A percentile compares a stretch with the other conserved stretches of the same genome.
Conservation (phyloP, 1,140 invertebrate genomes). For the Ephestia elutella region DNA sequence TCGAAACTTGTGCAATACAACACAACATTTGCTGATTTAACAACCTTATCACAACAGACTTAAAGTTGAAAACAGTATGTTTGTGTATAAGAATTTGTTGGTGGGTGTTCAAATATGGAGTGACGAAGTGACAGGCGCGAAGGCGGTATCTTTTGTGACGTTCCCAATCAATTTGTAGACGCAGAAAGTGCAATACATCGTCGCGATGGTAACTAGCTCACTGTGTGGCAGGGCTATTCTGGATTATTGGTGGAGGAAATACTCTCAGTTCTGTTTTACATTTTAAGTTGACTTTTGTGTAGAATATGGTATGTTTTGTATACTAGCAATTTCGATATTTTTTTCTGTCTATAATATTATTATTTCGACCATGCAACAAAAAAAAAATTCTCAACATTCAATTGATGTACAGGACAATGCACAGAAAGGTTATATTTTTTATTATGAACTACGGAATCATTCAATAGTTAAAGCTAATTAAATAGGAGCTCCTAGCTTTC, state of each 20-base stretch:
- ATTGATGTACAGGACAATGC: too few species aligned
- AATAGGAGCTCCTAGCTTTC: too few species aligned
- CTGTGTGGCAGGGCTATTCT: conserved; percentile 32
- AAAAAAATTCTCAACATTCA: too few species aligned
- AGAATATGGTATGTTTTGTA: too few species aligned
- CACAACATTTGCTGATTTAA: background rate
- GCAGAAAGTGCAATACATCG: conserved; percentile 50
- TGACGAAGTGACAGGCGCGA: conserved; percentile 50
- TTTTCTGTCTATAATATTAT: too few species aligned
- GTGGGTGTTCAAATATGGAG: conserved; percentile 29
- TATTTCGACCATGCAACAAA: too few species aligned
- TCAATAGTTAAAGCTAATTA: too few species aligned
- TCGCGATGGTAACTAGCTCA: conserved; percentile 36
- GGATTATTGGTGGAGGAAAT: background rate
- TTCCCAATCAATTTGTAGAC: conserved; percentile 58
- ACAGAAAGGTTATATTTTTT: too few species aligned
- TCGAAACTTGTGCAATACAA: background rate
- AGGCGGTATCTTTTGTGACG: conserved; percentile 38
- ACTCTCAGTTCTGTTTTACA: too few species aligned
- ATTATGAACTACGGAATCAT: too few species aligned
- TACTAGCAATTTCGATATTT: too few species aligned
- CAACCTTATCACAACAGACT: background rate
- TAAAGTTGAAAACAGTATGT: background rate
- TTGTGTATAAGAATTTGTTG: background rate
- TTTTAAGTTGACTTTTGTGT: too few species aligned